Conservation (phyloP, 2,113 vertebrate genomes). For the Henicopernis longicauda region DNA sequence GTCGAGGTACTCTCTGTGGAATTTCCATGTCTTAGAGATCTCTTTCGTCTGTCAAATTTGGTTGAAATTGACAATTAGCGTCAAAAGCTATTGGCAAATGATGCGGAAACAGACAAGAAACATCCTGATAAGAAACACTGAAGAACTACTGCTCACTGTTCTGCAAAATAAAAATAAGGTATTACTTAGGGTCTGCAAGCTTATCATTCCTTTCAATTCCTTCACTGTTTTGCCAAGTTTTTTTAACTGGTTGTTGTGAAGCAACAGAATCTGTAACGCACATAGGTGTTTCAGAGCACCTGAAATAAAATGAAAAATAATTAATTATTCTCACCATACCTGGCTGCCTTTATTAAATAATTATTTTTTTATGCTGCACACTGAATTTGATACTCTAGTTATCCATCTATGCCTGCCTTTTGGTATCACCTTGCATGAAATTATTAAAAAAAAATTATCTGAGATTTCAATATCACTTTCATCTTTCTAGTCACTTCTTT, state of each 20-base stretch:
- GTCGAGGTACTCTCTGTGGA: background rate
- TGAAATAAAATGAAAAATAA: constrained; percentile 30
- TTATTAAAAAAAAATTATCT: background rate
- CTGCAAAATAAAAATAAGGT: background rate
- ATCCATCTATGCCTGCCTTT: background rate
- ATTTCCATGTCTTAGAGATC: background rate
- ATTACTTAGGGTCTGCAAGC: constrained; percentile 76
- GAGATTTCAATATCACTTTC: background rate
- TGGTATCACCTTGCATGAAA: background rate
- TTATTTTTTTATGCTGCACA: background rate
- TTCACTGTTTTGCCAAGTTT: constrained; percentile 66
- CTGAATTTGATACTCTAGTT: background rate
- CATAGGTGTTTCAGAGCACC: constrained; percentile 67
- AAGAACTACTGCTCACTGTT: background rate
- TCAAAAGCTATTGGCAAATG: background rate
- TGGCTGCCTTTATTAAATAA: background rate
- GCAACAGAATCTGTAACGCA: constrained; percentile 67
- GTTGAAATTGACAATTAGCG: background rate
- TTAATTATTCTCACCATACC: background rate
- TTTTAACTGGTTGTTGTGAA: constrained; percentile 77
- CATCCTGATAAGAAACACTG: background rate
- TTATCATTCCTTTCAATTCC: constrained; percentile 73
- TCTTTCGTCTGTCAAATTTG: background rate
- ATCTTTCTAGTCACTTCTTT: background rate
- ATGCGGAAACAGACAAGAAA: background rate